A percentile compares a stretch with the other conserved stretches of the same genome.
Evolutionary conservation across 2,888 invertebrate genomes (phyloP).

Genomic region (Crocallis elinguaria): DNA sequence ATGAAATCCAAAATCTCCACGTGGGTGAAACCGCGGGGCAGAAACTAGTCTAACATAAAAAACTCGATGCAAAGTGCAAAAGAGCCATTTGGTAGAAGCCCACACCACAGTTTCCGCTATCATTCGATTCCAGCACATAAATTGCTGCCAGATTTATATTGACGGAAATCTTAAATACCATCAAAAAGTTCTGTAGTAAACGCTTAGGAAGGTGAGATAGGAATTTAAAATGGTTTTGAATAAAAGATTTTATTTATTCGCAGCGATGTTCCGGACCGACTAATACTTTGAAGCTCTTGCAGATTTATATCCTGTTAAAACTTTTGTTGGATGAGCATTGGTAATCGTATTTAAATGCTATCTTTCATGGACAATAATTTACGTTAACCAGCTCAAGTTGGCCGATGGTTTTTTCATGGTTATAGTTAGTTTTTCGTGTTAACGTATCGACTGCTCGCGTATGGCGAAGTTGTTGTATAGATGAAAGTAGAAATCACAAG

Average conservation of each 20-base stretch:
- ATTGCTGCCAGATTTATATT: constrained; percentile 31
- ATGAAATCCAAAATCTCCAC: no score
- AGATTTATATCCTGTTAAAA: constrained; percentile 36
- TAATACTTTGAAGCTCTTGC: constrained; percentile 39
- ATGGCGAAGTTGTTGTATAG: no score
- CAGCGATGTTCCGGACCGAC: constrained; percentile 28
- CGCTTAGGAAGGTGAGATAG: constrained; percentile 38
- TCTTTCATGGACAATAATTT: constrained; percentile 6
- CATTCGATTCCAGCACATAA: constrained; percentile 23
- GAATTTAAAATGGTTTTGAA: constrained; percentile 37
- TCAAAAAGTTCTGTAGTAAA: constrained; percentile 36
- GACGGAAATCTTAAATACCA: constrained; percentile 30
- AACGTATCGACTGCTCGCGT: no score
- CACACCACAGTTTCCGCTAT: constrained; percentile 4
- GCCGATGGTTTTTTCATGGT: no score
- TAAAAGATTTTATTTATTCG: constrained; percentile 41
- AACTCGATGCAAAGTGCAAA: no score
- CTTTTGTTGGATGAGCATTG: no score
- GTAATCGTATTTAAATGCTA: constrained; percentile 14
- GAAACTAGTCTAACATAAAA: no score
- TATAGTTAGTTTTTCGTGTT: no score
- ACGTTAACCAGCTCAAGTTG: no score
- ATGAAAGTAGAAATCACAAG: no score
- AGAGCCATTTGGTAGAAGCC: background rate
- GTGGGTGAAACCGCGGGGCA: no score